Conservation (phyloP, 64 coral and sea anemone species). For the Stichodactyla helianthus region DNA sequence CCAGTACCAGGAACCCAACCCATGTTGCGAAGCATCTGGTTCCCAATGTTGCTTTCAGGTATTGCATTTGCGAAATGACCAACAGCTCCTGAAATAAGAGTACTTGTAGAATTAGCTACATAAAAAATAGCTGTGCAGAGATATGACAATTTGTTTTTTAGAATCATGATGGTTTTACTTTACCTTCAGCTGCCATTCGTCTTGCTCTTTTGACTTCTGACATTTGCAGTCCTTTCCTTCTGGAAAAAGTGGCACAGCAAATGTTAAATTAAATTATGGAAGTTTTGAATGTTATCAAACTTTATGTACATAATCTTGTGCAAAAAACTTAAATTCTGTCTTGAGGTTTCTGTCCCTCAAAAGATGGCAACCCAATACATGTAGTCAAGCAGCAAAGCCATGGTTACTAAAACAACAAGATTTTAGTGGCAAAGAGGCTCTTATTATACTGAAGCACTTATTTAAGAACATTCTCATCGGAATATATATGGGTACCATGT, state of each 20-base stretch:
- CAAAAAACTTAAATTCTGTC: too few species aligned
- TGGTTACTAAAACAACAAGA: too few species aligned
- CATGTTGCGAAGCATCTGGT: conserved; percentile 91
- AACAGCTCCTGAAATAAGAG: conserved; percentile 18
- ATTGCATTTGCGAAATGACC: conserved; percentile 64
- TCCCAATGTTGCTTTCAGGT: conserved; percentile 79
- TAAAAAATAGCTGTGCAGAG: not conserved
- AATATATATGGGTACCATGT: too few species aligned
- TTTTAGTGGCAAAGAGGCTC: too few species aligned
- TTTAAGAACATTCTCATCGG: too few species aligned
- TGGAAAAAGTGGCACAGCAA: not conserved
- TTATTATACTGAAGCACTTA: too few species aligned
- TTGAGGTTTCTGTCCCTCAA: too few species aligned
- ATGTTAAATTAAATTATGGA: not conserved
- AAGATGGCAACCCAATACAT: too few species aligned
- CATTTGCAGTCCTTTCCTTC: conserved; percentile 13
- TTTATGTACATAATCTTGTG: not conserved
- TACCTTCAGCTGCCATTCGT: conserved; percentile 8
- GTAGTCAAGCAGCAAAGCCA: too few species aligned
- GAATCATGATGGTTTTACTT: not conserved
- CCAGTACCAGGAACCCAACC: conserved; percentile 95
- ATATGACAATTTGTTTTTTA: too few species aligned
- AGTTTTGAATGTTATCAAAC: not conserved
- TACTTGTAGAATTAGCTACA: not conserved
- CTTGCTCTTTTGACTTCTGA: conserved; percentile 31